A percentile compares a stretch with the other conserved stretches of the same genome.
These are phyloP conservation scores for Pecten maximus DNA, from an alignment of 2,888 invertebrate genomes.

Conservation along the genomic window DNA sequence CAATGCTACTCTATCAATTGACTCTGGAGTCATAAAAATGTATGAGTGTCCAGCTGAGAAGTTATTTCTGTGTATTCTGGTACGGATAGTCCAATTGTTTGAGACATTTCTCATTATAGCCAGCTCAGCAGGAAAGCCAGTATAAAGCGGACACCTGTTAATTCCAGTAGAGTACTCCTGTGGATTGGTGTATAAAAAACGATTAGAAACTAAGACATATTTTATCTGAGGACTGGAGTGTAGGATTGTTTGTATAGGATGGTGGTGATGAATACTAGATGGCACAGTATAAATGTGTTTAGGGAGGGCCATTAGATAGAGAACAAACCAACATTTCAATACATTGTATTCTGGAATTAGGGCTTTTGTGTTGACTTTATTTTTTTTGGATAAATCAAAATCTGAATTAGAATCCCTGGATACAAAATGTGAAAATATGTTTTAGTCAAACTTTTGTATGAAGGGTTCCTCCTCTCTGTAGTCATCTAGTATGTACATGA, in stretches of 20 bases:
- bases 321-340: neutral
- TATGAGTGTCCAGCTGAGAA: conserved; percentile 6
- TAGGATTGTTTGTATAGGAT: neutral
- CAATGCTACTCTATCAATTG: neutral
- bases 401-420: neutral
- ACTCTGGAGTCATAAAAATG: conserved; percentile 22
- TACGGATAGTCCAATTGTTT: neutral
- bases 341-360: neutral
- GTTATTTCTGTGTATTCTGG: conserved; percentile 18
- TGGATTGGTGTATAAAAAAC: conserved; percentile 2
- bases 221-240: neutral
- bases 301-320: neutral
- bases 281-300: neutral
- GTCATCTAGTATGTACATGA: too few species aligned
- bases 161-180: neutral
- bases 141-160: neutral
- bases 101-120: conserved; percentile 15
- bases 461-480: too few species aligned
- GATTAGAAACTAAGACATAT: neutral
- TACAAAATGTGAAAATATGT: neutral
- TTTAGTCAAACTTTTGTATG: neutral
- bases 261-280: neutral
- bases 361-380: neutral
- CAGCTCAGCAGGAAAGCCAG: neutral
- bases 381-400: neutral